Evolutionary conservation across 2,888 invertebrate species (phyloP).

Genomic region (Maniola hyperantus): DNA sequence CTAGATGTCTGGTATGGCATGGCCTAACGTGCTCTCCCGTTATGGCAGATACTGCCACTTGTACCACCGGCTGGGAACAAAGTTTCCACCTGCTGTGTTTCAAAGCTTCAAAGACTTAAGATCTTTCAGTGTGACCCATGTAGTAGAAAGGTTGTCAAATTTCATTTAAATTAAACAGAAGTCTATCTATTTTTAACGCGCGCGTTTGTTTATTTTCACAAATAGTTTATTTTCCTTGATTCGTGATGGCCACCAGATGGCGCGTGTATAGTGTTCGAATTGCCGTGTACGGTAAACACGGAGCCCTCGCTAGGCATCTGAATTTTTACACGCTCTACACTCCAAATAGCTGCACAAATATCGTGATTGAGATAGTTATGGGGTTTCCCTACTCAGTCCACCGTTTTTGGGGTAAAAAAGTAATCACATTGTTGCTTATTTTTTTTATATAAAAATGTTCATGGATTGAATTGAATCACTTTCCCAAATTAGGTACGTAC

Average conservation of each 20-base stretch:
- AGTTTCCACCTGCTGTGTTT: too few relatives aligned
- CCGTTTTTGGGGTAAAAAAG: conserved; percentile 40
- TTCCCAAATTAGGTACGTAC: neutral
- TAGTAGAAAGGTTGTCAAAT: conserved; percentile 37
- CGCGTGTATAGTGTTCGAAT: conserved; percentile 64
- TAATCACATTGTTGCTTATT: conserved; percentile 29
- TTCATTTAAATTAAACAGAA: conserved; percentile 60
- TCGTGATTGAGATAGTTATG: conserved; percentile 58
- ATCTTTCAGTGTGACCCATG: too few relatives aligned
- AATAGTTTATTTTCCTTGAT: conserved; percentile 75
- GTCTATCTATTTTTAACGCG: conserved; percentile 64
- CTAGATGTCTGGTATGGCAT: too few relatives aligned
- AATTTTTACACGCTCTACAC: conserved; percentile 67
- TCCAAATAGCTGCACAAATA: conserved; percentile 61
- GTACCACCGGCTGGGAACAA: too few relatives aligned
- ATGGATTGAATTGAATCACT: neutral
- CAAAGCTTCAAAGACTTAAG: too few relatives aligned
- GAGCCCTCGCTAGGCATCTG: conserved; percentile 62
- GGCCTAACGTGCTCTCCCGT: too few relatives aligned
- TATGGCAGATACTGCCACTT: too few relatives aligned
- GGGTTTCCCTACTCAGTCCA: conserved; percentile 51
- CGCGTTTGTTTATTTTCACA: conserved; percentile 72
- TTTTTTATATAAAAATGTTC: conserved; percentile 26
- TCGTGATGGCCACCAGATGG: conserved; percentile 78
- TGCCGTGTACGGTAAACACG: conserved; percentile 62